Evolutionary conservation across 2,113 vertebrate genomes (phyloP), one percentile per base, ranked within the genome.

Genomic region (Phrynosoma platyrhinos): DNA sequence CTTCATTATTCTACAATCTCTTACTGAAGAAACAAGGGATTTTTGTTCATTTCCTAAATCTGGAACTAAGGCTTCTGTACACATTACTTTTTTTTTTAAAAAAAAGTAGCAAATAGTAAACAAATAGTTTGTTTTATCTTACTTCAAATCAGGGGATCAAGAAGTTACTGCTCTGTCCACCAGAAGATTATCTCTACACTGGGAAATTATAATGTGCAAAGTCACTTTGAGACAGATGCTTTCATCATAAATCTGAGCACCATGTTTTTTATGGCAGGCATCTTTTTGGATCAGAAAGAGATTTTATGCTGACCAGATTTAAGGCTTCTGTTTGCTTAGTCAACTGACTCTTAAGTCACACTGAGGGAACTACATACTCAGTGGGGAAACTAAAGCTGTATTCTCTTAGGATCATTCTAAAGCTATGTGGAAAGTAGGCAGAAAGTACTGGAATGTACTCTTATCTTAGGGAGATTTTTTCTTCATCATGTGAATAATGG

Each of bases 321-420:
- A 75, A 83, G 69, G 68, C 72, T 77, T 10, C 81, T 88, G n/a
- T 88, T 83, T 84, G 80, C 84, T 83, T 90, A 92, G 64, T 30
- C 69, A 84, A 72, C 1, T 32, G 25, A 18, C 5, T 55, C 72
- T 36, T 69, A 82, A 87, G 77, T 87, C 69, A 86, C 78, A 27
- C 69, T 69, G 68, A 82, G 5, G 47, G 62, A 75, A 79, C 42
- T 81, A 72, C 53, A 88, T 14, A 14, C 40, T n/a, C 5, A 25
- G 88, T 79, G 18, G 76, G 77, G 79, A 90, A 88, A 74, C 72
- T 47, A 58, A 0, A 58, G 78, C 1, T 75, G 32, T 75, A 0
- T 55, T 82, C 76, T 23, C 18, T 62, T 62, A 62, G 58, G 3
- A 62, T 62, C 36, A 36, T 36, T 36, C 81, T 30, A 80, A 40